Base-by-base conservation (phyloP, 2,888 invertebrate species). In the Stegophylla sp. region DNA sequence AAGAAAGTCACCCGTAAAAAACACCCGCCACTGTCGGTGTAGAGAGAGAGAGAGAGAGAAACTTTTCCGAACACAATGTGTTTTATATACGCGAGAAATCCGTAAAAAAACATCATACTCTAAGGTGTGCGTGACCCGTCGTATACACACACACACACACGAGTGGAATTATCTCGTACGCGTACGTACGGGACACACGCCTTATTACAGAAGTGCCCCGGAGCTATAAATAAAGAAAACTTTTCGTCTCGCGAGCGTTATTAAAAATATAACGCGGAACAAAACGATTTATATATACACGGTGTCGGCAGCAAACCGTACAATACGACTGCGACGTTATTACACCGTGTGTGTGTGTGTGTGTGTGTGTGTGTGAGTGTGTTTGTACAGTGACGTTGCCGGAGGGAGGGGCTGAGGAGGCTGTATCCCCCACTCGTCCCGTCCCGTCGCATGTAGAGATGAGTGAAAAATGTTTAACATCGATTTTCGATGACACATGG, bases 191-290 rank as follows among this genome's bases (percentile, higher is more conserved):
- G 13, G 0, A 43, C 61, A 15, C 48, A 51, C n/a, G 5, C 15
- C 1, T 63, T 10, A 3, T 0, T 63, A 63, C 34, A 51, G 17
- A 0, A n/a, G 7, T 17, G 34, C 3, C 15, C 15, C 43, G 20
- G n/a, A 15, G 48, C 48, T 51, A 69, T 51, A 69, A 51, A 69
- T 51, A 71, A 53, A 56, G 41, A 71, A 71, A 53, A 71, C 53
- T 53, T 71, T 71, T 71, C 53, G 20, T 51, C 23, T 34, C 20
- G 71, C 13, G 71, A 12, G 53, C 41, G 53, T 71, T 71, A 71
- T 56, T 56, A 56, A 41, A 71, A 71, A 53, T 5, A 9, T 56
- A 23, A 34, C 34, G 34, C 45, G 66, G 41, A 64, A 64, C 64
- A 20, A 64, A 64, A 64, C 64, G 41, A 64, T 64, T 64, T 64